phyloP scores from a whole-genome alignment of 2,113 vertebrate genomes.

The Piprites chloris region DNA sequence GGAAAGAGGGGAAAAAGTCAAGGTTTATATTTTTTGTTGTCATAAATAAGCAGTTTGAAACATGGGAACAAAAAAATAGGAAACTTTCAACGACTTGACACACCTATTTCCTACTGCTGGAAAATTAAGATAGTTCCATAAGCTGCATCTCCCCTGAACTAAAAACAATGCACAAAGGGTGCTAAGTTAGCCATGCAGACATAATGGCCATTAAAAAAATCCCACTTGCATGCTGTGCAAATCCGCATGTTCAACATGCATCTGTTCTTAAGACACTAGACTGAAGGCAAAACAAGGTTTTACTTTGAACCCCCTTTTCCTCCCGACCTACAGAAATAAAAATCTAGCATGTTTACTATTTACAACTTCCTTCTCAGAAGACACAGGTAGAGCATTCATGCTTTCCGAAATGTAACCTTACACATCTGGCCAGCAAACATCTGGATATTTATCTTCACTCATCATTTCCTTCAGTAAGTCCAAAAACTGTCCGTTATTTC shows the following conservation, averaged over 20 bases:
- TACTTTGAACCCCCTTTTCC: neutral
- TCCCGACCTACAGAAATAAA: neutral
- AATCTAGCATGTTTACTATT: conserved; percentile 68
- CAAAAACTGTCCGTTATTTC: conserved; percentile 80
- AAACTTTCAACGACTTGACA: conserved; percentile 12
- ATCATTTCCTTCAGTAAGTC: conserved; percentile 83
- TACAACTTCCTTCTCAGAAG: conserved; percentile 71
- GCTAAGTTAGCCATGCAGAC: neutral
- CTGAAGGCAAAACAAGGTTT: neutral
- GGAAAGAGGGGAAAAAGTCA: conserved; percentile 20
- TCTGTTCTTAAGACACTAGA: neutral
- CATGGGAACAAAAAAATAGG: conserved; percentile 30
- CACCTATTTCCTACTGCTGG: conserved; percentile 15
- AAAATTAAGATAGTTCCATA: conserved; percentile 30
- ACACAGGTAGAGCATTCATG: conserved; percentile 69
- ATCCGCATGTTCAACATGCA: neutral
- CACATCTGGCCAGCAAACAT: conserved; percentile 82
- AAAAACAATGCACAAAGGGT: conserved; percentile 32
- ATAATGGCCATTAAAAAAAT: neutral
- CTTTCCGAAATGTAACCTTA: conserved; percentile 74
- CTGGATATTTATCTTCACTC: conserved; percentile 83
- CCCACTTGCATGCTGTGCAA: neutral
- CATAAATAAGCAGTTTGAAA: conserved; percentile 14
- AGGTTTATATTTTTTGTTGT: conserved; percentile 22
- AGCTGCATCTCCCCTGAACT: neutral